Base-by-base conservation (phyloP, 2,113 vertebrate species). In the Chloebia gouldiae region DNA sequence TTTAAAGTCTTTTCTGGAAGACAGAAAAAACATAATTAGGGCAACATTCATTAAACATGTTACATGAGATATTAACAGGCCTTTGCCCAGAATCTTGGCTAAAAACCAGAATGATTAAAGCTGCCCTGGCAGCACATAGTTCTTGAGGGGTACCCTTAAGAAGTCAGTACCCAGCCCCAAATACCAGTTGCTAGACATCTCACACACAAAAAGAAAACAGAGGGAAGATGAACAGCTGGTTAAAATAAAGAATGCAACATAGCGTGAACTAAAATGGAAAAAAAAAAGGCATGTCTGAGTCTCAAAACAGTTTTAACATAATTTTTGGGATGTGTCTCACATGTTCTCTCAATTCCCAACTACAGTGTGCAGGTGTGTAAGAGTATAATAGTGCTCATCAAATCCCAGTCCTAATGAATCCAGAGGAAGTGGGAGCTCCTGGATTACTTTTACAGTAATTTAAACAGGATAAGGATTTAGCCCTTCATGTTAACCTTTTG, bases 1-100 rank as follows among this genome's bases (percentile, higher is more conserved):
- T 80, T 44, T 4, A 30, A 66, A 93, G 78, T 76, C 57, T 59
- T 91, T 93, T 95, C 80, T 93, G 73, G 77, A 92, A 96, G 59
- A 86, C 9, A 75, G 80, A 76, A 31, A 39, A 90, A 82, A 72
- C 42, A 56, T 60, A 88, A 90, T 60, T 49, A 90, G 76, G 68
- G 51, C 66, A 93, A 53, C 44, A 39, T 84, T 88, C 47, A 76
- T 61, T 59, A 90, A 91, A 90, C 25, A 86, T 22, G 25, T 13
- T 79, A 76, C 31, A 49, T 64, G 82, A 84, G 39, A 66, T 63
- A 87, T 72, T 81, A 77, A 49, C 22, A 77, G 45, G 28, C 73
- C 57, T 95, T 82, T 68, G 31, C 47, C 81, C 42, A 39, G 69
- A 94, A 87, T 22, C 22, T 12, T 47, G 57, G 37, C 60, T 69